These are phyloP conservation scores for Spea multiplicata DNA, from an alignment of 2,113 vertebrate genomes.

Conservation along the genomic window DNA sequence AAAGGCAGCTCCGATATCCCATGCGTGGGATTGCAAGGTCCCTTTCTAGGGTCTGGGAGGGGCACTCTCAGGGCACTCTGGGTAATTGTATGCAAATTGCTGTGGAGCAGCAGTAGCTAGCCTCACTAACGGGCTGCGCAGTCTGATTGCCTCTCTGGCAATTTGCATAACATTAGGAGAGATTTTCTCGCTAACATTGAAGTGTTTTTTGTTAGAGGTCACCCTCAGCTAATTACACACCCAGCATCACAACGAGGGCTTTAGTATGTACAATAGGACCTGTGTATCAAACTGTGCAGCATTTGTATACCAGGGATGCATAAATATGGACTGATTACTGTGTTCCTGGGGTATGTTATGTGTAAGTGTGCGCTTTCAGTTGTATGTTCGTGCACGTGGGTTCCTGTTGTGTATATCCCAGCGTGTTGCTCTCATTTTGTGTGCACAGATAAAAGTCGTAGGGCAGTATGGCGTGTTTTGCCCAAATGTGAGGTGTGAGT, in stretches of 20 bases:
- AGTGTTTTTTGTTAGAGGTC: slow-evolving; percentile 63
- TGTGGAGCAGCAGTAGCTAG: slow-evolving; percentile 69
- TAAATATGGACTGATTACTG: too few species aligned
- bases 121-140: slow-evolving; percentile 55
- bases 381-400: background rate
- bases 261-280: slow-evolving; percentile 1
- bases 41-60: slow-evolving; percentile 4
- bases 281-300: background rate
- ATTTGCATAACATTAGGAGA: slow-evolving; percentile 78
- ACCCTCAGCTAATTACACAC: slow-evolving; percentile 65
- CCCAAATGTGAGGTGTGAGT: too few species aligned
- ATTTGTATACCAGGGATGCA: too few species aligned
- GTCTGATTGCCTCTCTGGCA: slow-evolving; percentile 71
- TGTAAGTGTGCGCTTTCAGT: too few species aligned
- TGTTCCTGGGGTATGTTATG: too few species aligned
- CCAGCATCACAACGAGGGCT: slow-evolving; percentile 13
- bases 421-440: background rate
- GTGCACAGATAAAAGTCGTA: background rate
- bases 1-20: background rate
- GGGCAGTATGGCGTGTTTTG: too few species aligned
- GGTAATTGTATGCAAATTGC: slow-evolving; percentile 81
- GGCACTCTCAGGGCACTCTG: slow-evolving; percentile 53
- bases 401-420: background rate
- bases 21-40: slow-evolving; percentile 7
- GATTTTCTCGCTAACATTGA: slow-evolving; percentile 64